Conservation (phyloP, 2,888 invertebrate genomes). For the Notodonta ziczac region DNA sequence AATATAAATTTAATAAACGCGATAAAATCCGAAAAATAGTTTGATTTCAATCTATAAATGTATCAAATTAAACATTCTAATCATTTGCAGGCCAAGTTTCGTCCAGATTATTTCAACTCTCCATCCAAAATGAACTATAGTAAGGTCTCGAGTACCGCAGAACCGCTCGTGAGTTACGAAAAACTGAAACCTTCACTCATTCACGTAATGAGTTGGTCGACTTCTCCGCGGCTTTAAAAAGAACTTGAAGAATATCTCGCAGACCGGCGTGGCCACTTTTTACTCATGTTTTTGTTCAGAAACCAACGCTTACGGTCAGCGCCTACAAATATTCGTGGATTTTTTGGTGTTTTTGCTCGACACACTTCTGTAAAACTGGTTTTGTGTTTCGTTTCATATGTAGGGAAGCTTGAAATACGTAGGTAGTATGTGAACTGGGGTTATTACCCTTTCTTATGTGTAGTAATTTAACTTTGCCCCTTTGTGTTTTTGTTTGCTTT, state of each 20-base stretch:
- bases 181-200: slow-evolving; percentile 57
- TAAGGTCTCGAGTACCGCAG: slow-evolving; percentile 20
- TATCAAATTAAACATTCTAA: too few relatives aligned
- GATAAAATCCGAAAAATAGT: too few relatives aligned
- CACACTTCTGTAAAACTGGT: background rate
- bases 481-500: too few relatives aligned
- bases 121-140: background rate
- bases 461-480: too few relatives aligned
- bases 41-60: too few relatives aligned
- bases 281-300: slow-evolving; percentile 28
- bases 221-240: slow-evolving; percentile 53
- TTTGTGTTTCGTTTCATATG: background rate
- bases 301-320: slow-evolving; percentile 33
- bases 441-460: too few relatives aligned
- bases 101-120: too few relatives aligned
- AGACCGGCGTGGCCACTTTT: slow-evolving; percentile 1
- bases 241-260: slow-evolving; percentile 41
- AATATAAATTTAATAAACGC: too few relatives aligned
- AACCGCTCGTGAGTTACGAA: slow-evolving; percentile 44
- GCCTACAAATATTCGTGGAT: slow-evolving; percentile 16
- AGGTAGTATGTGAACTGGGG: too few relatives aligned
- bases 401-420: too few relatives aligned
- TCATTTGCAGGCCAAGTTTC: too few relatives aligned
- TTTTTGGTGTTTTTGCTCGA: background rate
- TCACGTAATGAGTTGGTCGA: slow-evolving; percentile 65